Evolutionary conservation across 2,797 vertebrate genomes (phyloP), one percentile per base, ranked within the genome.

Genomic region (Rhinella marina): DNA sequence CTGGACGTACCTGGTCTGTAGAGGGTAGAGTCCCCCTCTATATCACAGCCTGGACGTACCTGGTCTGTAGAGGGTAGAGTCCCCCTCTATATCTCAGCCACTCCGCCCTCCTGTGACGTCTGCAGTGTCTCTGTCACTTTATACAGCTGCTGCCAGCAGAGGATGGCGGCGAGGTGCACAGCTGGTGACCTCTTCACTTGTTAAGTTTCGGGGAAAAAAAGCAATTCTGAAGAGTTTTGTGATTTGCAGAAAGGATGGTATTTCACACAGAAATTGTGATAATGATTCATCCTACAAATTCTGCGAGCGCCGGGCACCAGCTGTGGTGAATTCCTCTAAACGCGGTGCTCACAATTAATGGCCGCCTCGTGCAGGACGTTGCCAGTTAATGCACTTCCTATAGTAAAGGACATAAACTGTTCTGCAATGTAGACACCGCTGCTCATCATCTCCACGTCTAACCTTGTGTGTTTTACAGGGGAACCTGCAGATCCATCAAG

Each of bases 401-500:
- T 80, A 86, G 68, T 80, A 78, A 88, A 13, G 70, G 54, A 76
- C 70, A 29, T 25, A 27, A 77, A 11, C 21, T 29, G 1, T 62
- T 90, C 66, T 73, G 41, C 12, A 25, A 56, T 80, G 5, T 73
- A 27, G 14, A 52, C 62, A 19, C 23, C 9, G 19, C n/a, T 56
- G 7, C n/a, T 79, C 8, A 23, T 41, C 76, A 75, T 75, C 29
- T 41, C 29, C 50, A 23, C 7, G 0, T 25, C 11, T 23, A 61
- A 79, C 9, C 56, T 12, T 0, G 50, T 90, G 52, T 92, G 7
- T 91, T 84, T 94, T 94, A 81, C 93, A 99, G 98, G 98, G 98
- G 77, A 99, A 99, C 91, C 94, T 99, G 59, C 98, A 99, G 94
- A 99, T 99, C 82, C 98, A 99, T 92, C 98, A 99, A 89, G 97